These are phyloP conservation scores for Moxostoma hubbsi DNA, from an alignment of 2,797 vertebrate species.

Conservation along the genomic window DNA sequence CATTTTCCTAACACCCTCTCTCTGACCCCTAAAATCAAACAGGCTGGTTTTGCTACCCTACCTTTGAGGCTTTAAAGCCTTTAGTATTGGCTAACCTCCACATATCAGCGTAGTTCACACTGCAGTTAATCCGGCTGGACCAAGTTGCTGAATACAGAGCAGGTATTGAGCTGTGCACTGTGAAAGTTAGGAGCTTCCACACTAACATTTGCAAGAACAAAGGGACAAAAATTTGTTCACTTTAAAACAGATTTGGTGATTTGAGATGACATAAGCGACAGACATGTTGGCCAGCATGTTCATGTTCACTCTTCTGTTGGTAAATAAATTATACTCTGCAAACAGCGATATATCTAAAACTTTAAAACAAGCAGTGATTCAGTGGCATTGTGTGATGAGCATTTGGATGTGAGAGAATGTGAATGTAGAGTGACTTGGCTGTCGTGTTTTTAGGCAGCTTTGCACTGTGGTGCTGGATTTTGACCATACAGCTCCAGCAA, in stretches of 20 bases:
- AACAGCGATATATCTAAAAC: not conserved
- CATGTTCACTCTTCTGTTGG: not conserved
- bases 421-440: constrained; percentile 66
- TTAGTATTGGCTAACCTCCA: not conserved
- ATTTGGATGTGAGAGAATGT: constrained; percentile 37
- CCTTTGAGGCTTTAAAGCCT: not conserved
- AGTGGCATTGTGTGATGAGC: constrained; percentile 7
- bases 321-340: not conserved
- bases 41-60: not conserved
- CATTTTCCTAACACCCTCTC: not conserved
- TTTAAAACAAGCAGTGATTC: constrained; percentile 4
- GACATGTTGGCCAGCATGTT: no score
- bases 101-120: not conserved
- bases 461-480: constrained; percentile 62
- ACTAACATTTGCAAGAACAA: no score
- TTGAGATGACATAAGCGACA: no score
- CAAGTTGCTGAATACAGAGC: not conserved
- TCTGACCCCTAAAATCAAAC: not conserved
- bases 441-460: constrained; percentile 67
- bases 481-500: constrained; percentile 54
- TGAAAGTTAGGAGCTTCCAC: no score
- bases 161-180: not conserved
- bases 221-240: no score
- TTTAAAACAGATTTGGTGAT: no score
- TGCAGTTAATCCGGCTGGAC: not conserved